phyloP scores from a whole-genome alignment of 2,797 vertebrate genomes.

The Micropoecilia bifurca region DNA sequence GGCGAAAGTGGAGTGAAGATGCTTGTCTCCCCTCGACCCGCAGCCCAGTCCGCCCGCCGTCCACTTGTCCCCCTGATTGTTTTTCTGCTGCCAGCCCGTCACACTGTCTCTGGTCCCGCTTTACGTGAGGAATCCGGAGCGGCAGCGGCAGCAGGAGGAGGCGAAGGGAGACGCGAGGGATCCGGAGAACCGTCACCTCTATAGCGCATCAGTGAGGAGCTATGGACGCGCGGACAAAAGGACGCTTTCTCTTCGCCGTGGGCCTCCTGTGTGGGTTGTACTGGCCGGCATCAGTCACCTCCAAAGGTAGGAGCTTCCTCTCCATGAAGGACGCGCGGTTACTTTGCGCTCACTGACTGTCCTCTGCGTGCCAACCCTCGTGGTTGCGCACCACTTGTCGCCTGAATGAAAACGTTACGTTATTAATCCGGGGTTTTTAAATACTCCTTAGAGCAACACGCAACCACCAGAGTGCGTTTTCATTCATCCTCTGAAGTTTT shows the following conservation, averaged over 20 bases:
- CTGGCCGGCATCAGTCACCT: slow-evolving; percentile 50
- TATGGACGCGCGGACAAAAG: slow-evolving; percentile 70
- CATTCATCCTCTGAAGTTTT: not conserved
- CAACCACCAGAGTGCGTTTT: not conserved
- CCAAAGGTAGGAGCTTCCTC: slow-evolving; percentile 72
- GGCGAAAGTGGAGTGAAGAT: slow-evolving; percentile 70
- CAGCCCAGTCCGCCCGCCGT: slow-evolving; percentile 37
- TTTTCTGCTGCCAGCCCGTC: slow-evolving; percentile 8
- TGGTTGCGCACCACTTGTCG: slow-evolving; percentile 51
- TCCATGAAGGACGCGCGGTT: not conserved
- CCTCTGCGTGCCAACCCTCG: slow-evolving; percentile 10
- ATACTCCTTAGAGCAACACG: not conserved
- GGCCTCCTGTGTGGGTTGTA: slow-evolving; percentile 67
- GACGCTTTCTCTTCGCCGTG: slow-evolving; percentile 61
- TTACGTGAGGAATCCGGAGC: slow-evolving; percentile 46
- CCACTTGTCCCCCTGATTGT: slow-evolving; percentile 12
- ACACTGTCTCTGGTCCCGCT: slow-evolving; percentile 29
- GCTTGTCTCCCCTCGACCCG: slow-evolving; percentile 44
- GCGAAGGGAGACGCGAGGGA: slow-evolving; percentile 36
- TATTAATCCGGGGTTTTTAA: not conserved
- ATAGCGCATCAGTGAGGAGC: slow-evolving; percentile 49
- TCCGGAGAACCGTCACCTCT: slow-evolving; percentile 32
- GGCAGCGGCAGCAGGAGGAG: slow-evolving; percentile 16
- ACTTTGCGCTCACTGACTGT: slow-evolving; percentile 17
- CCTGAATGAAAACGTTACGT: not conserved